Evolutionary conservation across 2,113 vertebrate species (phyloP).

Genomic region (Lagenorhynchus albirostris): DNA sequence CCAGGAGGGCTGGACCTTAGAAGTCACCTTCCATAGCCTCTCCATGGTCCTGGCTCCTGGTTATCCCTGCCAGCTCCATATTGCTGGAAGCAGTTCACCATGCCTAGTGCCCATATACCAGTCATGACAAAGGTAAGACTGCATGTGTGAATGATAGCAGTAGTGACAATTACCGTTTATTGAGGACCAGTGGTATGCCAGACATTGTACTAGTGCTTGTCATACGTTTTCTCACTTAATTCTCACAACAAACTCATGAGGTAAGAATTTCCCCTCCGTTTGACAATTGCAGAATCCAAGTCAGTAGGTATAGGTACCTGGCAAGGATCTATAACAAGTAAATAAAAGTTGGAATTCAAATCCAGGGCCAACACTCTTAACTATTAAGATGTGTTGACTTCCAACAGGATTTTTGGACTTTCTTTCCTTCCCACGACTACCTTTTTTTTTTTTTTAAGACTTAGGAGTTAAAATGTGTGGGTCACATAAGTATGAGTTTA

Average conservation of each 20-base stretch:
- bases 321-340: not conserved
- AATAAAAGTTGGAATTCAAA: not conserved
- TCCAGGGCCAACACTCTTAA: not conserved
- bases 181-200: not conserved
- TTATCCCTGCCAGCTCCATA: not conserved
- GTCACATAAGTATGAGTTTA: not conserved
- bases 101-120: not conserved
- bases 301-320: not conserved
- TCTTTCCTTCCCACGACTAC: not conserved
- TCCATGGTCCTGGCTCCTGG: not conserved
- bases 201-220: fast-evolving
- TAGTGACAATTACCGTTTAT: too few relatives aligned
- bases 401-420: not conserved
- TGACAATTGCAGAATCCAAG: not conserved
- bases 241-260: not conserved
- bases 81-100: not conserved
- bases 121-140: not conserved
- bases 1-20: not conserved
- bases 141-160: not conserved
- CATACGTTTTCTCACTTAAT: not conserved
- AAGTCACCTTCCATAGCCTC: not conserved
- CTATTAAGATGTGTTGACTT: not conserved
- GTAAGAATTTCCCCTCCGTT: not conserved
- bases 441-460: not conserved
- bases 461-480: not conserved